A percentile compares a stretch with the other conserved stretches of the same genome.
These are phyloP conservation scores for Diplazon laetatorius DNA, from an alignment of 2,888 invertebrate species.

Conservation along the genomic window DNA sequence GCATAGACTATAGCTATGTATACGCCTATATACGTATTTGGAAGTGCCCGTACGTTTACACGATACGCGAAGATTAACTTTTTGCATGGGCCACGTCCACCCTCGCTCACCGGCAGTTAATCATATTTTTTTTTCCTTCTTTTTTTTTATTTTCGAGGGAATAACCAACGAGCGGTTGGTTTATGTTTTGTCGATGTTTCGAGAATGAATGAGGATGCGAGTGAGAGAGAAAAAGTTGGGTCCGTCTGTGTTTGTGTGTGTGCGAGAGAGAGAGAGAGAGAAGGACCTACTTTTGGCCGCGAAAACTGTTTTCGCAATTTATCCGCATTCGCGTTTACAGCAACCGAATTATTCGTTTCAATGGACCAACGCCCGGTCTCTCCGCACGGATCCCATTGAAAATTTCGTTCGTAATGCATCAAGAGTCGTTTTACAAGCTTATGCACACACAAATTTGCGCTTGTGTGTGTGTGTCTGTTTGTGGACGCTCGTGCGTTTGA, in stretches of 20 bases:
- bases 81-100: slow-evolving; percentile 56
- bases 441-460: background rate
- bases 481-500: slow-evolving; percentile 8
- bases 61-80: slow-evolving; percentile 61
- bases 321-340: slow-evolving; percentile 29
- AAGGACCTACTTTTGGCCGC: slow-evolving; percentile 23
- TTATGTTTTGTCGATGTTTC: slow-evolving; percentile 24
- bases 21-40: background rate
- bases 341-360: slow-evolving; percentile 38
- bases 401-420: slow-evolving; percentile 34
- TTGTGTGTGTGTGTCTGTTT: slow-evolving; percentile 9
- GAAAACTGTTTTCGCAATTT: slow-evolving; percentile 49
- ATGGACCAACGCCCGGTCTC: slow-evolving; percentile 28
- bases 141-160: too few relatives aligned
- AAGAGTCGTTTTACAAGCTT: slow-evolving; percentile 18
- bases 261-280: too few relatives aligned
- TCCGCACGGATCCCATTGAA: slow-evolving; percentile 11
- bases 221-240: slow-evolving; percentile 53
- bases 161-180: slow-evolving; percentile 21
- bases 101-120: slow-evolving; percentile 52
- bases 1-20: too few relatives aligned
- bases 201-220: slow-evolving; percentile 60
- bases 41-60: slow-evolving; percentile 14
- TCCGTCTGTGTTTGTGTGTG: too few relatives aligned
- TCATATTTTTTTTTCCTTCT: slow-evolving; percentile 64